Conservation (phyloP, 2,113 vertebrate species). For the Tor tambroides region DNA sequence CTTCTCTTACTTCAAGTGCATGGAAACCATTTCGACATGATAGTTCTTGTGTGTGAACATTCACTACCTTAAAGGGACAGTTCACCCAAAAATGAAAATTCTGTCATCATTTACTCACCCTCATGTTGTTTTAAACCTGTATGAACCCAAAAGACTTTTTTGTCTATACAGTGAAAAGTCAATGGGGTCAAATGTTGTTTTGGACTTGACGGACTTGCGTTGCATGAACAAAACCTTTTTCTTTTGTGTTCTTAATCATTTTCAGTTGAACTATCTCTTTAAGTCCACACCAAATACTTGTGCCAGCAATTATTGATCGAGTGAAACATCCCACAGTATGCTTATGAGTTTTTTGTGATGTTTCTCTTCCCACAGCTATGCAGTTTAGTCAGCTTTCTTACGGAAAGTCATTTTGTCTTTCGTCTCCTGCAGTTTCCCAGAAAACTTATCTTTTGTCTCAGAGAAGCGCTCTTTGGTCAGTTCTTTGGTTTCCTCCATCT, state of each 20-base stretch:
- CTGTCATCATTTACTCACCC: not conserved
- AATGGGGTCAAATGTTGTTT: not conserved
- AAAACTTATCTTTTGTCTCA: conserved; percentile 72
- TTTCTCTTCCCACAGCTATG: not conserved
- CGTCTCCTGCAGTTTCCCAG: conserved; percentile 88
- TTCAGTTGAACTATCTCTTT: not conserved
- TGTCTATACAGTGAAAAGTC: not conserved
- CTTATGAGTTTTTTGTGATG: not conserved
- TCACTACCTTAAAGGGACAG: not conserved
- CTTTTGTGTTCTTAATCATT: not conserved
- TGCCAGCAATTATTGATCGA: not conserved
- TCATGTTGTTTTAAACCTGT: not conserved
- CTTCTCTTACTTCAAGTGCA: not conserved
- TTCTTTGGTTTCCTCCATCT: conserved; percentile 91
- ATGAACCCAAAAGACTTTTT: not conserved
- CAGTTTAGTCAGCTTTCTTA: conserved; percentile 86
- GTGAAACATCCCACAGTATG: not conserved
- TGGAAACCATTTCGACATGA: not conserved
- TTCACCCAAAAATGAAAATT: not conserved
- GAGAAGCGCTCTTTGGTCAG: conserved; percentile 60
- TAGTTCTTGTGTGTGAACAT: not conserved
- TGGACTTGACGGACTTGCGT: not conserved
- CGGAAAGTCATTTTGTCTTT: conserved; percentile 94
- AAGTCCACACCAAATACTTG: not conserved
- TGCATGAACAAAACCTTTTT: not conserved